Conservation (phyloP, 2,113 vertebrate genomes). For the Anas platyrhynchos region DNA sequence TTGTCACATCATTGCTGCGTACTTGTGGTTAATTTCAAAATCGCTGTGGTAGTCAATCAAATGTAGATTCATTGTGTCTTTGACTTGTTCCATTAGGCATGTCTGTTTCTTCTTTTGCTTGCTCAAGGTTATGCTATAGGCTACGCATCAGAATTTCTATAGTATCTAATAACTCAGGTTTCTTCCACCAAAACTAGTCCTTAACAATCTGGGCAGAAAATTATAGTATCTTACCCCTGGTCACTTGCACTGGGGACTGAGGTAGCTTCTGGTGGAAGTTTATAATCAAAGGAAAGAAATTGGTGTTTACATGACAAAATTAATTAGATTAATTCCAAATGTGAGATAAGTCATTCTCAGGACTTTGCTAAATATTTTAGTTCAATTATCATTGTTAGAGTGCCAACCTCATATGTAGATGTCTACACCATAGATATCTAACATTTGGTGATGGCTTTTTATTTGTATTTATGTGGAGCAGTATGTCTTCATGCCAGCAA, state of each 20-base stretch:
- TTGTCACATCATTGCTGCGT: background rate
- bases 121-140: background rate
- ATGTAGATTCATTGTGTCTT: background rate
- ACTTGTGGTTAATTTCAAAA: background rate
- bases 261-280: background rate
- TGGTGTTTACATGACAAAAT: background rate
- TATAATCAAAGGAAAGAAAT: background rate
- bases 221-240: background rate
- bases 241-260: background rate
- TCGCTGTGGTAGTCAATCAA: background rate
- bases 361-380: background rate
- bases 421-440: background rate
- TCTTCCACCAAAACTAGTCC: background rate
- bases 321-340: background rate
- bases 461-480: background rate
- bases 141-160: background rate
- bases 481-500: background rate
- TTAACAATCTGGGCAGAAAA: background rate
- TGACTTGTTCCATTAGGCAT: background rate
- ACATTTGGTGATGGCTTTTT: background rate
- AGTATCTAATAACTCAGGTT: background rate
- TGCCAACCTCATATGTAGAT: background rate
- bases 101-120: background rate
- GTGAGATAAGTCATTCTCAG: background rate
- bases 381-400: background rate